phyloP scores from a whole-genome alignment of 2,113 vertebrate species.

The Oryzias javanicus region DNA sequence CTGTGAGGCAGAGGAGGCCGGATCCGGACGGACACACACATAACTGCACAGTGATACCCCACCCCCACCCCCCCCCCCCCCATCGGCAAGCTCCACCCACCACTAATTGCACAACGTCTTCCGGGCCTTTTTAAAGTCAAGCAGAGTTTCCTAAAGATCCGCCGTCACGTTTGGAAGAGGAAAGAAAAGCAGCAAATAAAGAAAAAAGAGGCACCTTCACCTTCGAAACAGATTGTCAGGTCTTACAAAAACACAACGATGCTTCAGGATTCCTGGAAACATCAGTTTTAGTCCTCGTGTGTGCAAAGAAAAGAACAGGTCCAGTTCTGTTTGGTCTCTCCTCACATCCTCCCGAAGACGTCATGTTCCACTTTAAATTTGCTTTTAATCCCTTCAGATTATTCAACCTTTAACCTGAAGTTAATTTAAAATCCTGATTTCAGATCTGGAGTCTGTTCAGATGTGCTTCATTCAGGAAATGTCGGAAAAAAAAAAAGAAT shows the following conservation, averaged over 20 bases:
- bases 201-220: slow-evolving; percentile 45
- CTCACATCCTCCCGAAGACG: not conserved
- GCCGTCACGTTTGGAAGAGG: slow-evolving; percentile 28
- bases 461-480: not conserved
- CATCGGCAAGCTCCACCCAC: slow-evolving; percentile 1
- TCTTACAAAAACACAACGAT: slow-evolving; percentile 22
- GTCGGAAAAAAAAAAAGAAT: not conserved
- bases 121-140: slow-evolving; percentile 29
- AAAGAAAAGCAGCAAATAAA: slow-evolving; percentile 41
- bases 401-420: not conserved
- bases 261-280: slow-evolving; percentile 8
- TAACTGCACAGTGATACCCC: slow-evolving; percentile 15
- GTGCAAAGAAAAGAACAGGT: slow-evolving; percentile 30
- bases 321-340: not conserved
- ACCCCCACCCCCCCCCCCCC: not conserved
- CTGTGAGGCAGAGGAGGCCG: slow-evolving; percentile 16
- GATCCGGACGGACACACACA: slow-evolving; percentile 11
- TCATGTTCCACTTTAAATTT: not conserved
- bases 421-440: too few species aligned
- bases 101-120: slow-evolving; percentile 47
- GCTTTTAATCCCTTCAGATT: not conserved
- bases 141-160: slow-evolving; percentile 9
- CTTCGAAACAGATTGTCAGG: slow-evolving; percentile 56
- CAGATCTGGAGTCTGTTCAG: not conserved
- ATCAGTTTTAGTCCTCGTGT: slow-evolving; percentile 15